Evolutionary conservation across 2,113 vertebrate species (phyloP), one percentile per base, ranked within the genome.

Genomic region (Sula dactylatra): DNA sequence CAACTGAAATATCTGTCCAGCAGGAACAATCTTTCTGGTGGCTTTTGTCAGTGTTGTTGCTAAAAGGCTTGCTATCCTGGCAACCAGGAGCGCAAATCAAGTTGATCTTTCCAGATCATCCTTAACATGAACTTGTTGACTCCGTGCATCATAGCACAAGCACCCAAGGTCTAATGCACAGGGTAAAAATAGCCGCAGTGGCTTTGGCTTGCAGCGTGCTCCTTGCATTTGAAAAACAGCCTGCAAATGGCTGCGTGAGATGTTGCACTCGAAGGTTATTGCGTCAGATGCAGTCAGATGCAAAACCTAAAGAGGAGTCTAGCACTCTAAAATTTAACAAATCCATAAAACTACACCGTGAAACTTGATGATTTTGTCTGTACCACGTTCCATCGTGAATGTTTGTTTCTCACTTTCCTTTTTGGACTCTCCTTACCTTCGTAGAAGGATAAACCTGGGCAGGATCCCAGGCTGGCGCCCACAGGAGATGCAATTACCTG

Each of bases 381-480:
- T 45, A 19, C 21, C 20, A 1, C 5, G 0, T 11, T 29, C 12
- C 32, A 25, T 3, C 5, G 0, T 6, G 16, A 31, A 7, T 10
- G 16, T n/a, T 32, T 5, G 27, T 15, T 50, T 45, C 49, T 27
- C 15, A 1, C 24, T 47, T 52, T 45, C 42, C 36, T 26, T 19
- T 44, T 18, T 8, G 42, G 36, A 6, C 24, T 59, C 49, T 50
- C 6, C 10, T 22, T 62, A 2, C 21, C 15, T 12, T 6, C 4
- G 26, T 4, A 17, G 76, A 13, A 42, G 64, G 71, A 18, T n/a
- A 42, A 29, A 13, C 5, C 11, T 16, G 47, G 40, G 24, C 45
- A 54, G 59, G 13, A 10, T 25, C n/a, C 74, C 12, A 4, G 32
- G 44, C 73, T 50, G 50, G 38, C 52, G 38, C 34, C 50, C 45